These are phyloP conservation scores for Eupithecia exiguata DNA, from an alignment of 2,888 invertebrate species.

Conservation along the genomic window DNA sequence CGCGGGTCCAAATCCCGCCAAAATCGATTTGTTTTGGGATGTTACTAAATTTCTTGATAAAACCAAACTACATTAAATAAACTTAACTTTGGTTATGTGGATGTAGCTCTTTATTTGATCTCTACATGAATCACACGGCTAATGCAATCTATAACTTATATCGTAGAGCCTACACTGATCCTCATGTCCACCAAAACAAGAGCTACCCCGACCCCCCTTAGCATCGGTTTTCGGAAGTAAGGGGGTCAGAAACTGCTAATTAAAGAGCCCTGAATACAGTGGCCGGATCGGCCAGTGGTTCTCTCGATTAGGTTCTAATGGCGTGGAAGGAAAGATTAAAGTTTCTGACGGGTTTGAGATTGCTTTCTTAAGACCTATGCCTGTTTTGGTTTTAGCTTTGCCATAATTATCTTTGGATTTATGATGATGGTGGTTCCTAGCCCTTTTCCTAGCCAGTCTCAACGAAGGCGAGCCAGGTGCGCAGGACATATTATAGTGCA, in stretches of 20 bases:
- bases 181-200: slow-evolving; percentile 45
- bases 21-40: too few relatives aligned
- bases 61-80: too few relatives aligned
- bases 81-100: background rate
- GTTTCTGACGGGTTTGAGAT: slow-evolving; percentile 52
- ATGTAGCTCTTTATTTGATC: slow-evolving; percentile 19
- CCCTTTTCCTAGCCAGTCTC: too few relatives aligned
- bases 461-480: too few relatives aligned
- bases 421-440: too few relatives aligned
- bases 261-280: slow-evolving; percentile 53
- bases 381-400: background rate
- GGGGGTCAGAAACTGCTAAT: slow-evolving; percentile 49
- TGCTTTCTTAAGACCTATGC: slow-evolving; percentile 41
- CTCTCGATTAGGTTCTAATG: slow-evolving; percentile 69
- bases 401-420: background rate
- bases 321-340: slow-evolving; percentile 68
- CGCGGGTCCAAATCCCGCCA: too few relatives aligned
- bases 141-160: slow-evolving; percentile 51
- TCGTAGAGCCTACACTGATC: slow-evolving; percentile 49
- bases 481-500: too few relatives aligned
- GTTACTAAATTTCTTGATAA: too few relatives aligned
- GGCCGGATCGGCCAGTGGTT: slow-evolving; percentile 55
- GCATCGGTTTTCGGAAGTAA: slow-evolving; percentile 31
- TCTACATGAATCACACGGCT: slow-evolving; percentile 38
- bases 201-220: slow-evolving; percentile 40